These are phyloP conservation scores for Cataglyphis altisquamis DNA, from an alignment of 2,888 invertebrate genomes.

Conservation along the genomic window DNA sequence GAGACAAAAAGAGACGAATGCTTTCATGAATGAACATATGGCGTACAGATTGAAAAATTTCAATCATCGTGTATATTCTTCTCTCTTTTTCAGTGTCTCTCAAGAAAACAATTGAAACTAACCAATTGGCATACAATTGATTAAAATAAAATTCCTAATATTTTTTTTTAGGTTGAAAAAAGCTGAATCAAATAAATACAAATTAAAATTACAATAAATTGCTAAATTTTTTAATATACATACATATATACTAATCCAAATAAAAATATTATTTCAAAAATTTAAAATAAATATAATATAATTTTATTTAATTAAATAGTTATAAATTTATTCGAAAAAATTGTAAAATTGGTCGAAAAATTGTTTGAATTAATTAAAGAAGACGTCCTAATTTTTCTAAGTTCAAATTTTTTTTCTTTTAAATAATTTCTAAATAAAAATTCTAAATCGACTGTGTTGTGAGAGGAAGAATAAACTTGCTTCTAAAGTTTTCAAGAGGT, in stretches of 20 bases:
- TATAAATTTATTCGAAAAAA: not conserved
- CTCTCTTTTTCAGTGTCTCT: not conserved
- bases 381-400: not conserved
- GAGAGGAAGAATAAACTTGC: constrained; percentile 25
- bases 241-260: not conserved
- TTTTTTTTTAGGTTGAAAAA: not conserved
- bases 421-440: not conserved
- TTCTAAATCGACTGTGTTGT: not conserved
- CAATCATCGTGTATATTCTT: not conserved
- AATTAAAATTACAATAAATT: not conserved
- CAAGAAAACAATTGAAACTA: not conserved
- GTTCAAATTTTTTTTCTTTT: constrained; percentile 53
- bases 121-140: not conserved
- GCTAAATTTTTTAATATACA: not conserved
- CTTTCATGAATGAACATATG: constrained; percentile 74
- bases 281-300: not conserved
- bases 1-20: constrained; percentile 28
- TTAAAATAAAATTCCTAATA: not conserved
- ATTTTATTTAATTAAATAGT: not conserved
- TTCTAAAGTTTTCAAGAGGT: constrained; percentile 7
- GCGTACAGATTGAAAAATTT: constrained; percentile 60
- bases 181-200: not conserved
- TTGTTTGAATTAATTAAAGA: not conserved
- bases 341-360: not conserved
- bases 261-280: not conserved